These are phyloP conservation scores for Reticulitermes lucifugus DNA, from an alignment of 2,888 invertebrate genomes.

Conservation along the genomic window DNA sequence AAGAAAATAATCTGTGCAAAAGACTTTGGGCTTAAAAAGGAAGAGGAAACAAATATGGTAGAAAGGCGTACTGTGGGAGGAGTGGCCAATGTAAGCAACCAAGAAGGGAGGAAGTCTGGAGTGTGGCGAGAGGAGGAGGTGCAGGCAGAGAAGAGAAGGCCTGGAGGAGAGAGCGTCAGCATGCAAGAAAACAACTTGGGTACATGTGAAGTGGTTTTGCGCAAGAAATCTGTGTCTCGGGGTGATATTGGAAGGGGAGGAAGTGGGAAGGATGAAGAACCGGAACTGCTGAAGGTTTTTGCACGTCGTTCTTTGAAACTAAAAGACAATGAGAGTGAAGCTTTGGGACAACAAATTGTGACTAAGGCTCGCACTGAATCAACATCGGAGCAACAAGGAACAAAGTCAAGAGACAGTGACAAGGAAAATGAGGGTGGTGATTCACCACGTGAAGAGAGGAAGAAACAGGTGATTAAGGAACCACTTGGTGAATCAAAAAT, in stretches of 20 bases:
- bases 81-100: neutral
- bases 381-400: constrained; percentile 67
- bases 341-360: constrained; percentile 68
- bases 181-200: neutral
- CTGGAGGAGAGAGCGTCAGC: constrained; percentile 6
- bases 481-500: constrained; percentile 49
- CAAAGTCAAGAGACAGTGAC: constrained; percentile 76
- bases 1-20: constrained; percentile 5
- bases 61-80: constrained; percentile 8
- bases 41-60: constrained; percentile 19
- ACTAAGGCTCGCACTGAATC: constrained; percentile 62
- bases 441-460: constrained; percentile 67
- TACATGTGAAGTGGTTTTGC: constrained; percentile 64
- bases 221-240: constrained; percentile 68
- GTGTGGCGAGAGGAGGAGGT: neutral
- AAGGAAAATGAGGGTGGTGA: constrained; percentile 74
- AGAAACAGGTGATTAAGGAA: constrained; percentile 47
- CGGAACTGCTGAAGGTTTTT: constrained; percentile 85
- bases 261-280: constrained; percentile 75
- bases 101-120: constrained; percentile 17
- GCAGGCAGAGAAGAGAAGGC: constrained; percentile 20
- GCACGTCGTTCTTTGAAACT: constrained; percentile 83
- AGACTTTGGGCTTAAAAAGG: constrained; percentile 37
- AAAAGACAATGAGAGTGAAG: constrained; percentile 76
- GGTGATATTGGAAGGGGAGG: constrained; percentile 57